These are phyloP conservation scores for Oryctolagus cuniculus DNA, from an alignment of 2,113 vertebrate species.

Conservation along the genomic window mOryCun1.1 NC_091433.1:101763001-101763500, in stretches of 20 bases:
- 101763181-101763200: slow-evolving; percentile 23
- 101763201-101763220: not conserved
- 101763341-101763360: not conserved
- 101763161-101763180: not conserved
- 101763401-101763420: too few relatives aligned
- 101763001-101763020: slow-evolving; percentile 40
- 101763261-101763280: slow-evolving; percentile 20
- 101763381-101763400: too few relatives aligned
- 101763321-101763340: not conserved
- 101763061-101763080: not conserved
- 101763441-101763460: too few relatives aligned
- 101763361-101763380: not conserved
- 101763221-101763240: not conserved
- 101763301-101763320: not conserved
- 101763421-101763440: too few relatives aligned
- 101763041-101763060: slow-evolving; percentile 2
- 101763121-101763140: not conserved
- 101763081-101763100: not conserved
- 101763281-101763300: not conserved
- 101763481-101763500: too few relatives aligned
- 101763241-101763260: not conserved
- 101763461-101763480: too few relatives aligned
- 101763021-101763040: not conserved
- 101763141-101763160: slow-evolving; percentile 19
- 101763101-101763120: not conserved